Evolutionary conservation across 2,888 invertebrate genomes (phyloP), one percentile per base, ranked within the genome.

Genomic region (Erebia aethiops): DNA sequence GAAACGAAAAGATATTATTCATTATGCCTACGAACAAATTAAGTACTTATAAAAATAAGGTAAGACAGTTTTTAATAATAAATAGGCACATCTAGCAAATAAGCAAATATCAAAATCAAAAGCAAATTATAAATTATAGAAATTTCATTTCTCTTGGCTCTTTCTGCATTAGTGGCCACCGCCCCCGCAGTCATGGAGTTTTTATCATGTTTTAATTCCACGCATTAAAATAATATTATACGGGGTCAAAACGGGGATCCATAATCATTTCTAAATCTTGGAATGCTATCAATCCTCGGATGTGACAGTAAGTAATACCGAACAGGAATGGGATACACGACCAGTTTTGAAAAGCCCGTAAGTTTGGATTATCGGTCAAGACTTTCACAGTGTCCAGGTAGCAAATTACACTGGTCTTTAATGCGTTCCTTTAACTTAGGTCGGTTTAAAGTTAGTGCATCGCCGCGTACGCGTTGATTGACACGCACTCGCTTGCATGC

Each of bases 391-490:
- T 56, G 60, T 21, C 52, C 67, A 66, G 61, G 72, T 70, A n/a
- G 49, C 69, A 58, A 68, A 51, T 69, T 71, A 75, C 71, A 70
- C 73, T 80, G 80, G 78, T 69, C 71, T 62, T 69, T 52, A 68
- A 49, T 73, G 69, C 65, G 62, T 58, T 80, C 78, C 81, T 80
- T 73, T 77, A 75, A 75, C 71, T 80, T 76, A 77, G 77, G 81
- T 79, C 73, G 80, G 79, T 84, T 84, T 26, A 82, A 79, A 85
- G 86, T 88, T 87, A 91, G 91, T 91, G 83, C 86, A 84, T 73
- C 80, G 78, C 81, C 73, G 81, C 79, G 83, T 82, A 82, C 78
- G 84, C 84, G 81, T 82, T 78, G 82, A 82, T 78, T 76, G 80
- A 83, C 85, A 85, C 85, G 85, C 80, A 81, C 78, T 82, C 77